Evolutionary conservation across 2,888 invertebrate species (phyloP).

Genomic region (Automeris io): DNA sequence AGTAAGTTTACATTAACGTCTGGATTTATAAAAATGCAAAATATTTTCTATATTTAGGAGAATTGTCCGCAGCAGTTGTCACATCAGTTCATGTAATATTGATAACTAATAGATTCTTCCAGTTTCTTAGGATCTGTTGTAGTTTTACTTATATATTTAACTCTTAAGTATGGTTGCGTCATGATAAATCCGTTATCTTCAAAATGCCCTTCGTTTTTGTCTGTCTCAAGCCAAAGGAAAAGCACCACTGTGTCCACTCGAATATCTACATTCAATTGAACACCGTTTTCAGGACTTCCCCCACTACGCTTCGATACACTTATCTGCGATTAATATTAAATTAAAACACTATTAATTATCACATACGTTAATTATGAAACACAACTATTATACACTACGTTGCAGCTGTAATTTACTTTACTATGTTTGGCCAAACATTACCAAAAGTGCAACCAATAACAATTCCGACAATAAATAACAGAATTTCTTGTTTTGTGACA

Average conservation of each 20-base stretch:
- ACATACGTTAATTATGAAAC: too few relatives aligned
- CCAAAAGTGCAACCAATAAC: too few relatives aligned
- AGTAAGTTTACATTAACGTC: too few relatives aligned
- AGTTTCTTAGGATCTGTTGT: constrained; percentile 30
- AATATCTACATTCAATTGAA: constrained; percentile 37
- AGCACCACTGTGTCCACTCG: constrained; percentile 74
- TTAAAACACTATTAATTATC: too few relatives aligned
- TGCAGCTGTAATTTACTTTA: too few relatives aligned
- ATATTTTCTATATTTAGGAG: too few relatives aligned
- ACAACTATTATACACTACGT: too few relatives aligned
- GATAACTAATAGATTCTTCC: constrained; percentile 38
- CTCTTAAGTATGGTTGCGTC: constrained; percentile 31
- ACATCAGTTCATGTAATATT: constrained; percentile 48
- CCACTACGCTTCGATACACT: constrained; percentile 25
- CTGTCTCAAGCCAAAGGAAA: constrained; percentile 83
- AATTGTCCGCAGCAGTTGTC: too few relatives aligned
- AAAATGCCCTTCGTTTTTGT: constrained; percentile 77
- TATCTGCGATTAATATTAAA: constrained; percentile 33
- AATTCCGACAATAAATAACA: too few relatives aligned
- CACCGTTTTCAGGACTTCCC: constrained; percentile 13
- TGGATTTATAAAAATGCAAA: too few relatives aligned
- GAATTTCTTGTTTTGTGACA: too few relatives aligned
- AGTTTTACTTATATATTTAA: constrained; percentile 29
- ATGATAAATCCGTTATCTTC: constrained; percentile 86
- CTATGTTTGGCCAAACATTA: too few relatives aligned